Evolutionary conservation across 2,888 invertebrate species (phyloP).

Genomic region (Ophraella communa): DNA sequence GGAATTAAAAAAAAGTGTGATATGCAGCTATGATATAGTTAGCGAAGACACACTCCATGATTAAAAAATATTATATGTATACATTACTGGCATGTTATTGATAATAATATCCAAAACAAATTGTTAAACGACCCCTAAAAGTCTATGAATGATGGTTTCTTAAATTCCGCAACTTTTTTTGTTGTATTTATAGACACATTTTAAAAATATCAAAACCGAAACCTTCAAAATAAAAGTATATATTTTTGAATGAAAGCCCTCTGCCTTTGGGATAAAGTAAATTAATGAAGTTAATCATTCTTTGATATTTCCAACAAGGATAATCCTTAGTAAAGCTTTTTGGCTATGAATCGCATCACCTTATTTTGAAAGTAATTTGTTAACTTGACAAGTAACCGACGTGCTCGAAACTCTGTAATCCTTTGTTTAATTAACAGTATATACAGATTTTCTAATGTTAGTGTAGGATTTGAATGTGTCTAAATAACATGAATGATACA

Average conservation of each 20-base stretch:
- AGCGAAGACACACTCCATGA: too few species aligned
- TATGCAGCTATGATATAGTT: too few species aligned
- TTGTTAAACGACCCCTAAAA: too few species aligned
- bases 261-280: background rate
- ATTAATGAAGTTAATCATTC: slow-evolving; percentile 6
- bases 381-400: background rate
- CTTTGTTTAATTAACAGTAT: slow-evolving; percentile 1
- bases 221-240: background rate
- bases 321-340: slow-evolving; percentile 2
- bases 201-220: background rate
- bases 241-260: background rate
- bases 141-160: too few species aligned
- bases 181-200: too few species aligned
- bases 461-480: too few species aligned
- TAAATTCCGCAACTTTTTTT: too few species aligned
- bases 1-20: too few species aligned
- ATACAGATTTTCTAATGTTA: background rate
- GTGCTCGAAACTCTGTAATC: background rate
- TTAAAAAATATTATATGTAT: too few species aligned
- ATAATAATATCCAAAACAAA: too few species aligned
- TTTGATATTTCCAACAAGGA: slow-evolving; percentile 6
- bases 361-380: slow-evolving; percentile 6
- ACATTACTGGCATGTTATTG: too few species aligned
- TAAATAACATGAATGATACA: too few species aligned
- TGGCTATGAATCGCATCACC: slow-evolving; percentile 1